Evolutionary conservation across 2,113 vertebrate species (phyloP).

Genomic region (Podarcis cretensis): DNA sequence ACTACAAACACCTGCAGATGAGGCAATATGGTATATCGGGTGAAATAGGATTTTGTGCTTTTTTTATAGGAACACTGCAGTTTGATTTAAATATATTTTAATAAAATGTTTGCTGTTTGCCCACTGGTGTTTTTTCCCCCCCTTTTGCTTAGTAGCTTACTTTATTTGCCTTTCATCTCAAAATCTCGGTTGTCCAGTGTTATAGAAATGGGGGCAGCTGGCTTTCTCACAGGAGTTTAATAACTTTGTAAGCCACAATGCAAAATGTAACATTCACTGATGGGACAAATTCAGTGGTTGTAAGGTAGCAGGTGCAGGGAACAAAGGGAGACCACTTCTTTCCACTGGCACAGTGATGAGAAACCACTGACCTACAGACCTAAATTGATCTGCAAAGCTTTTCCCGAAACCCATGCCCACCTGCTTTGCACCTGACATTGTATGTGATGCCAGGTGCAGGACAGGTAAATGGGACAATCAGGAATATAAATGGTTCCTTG

Average conservation of each 20-base stretch:
- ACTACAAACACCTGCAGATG: conserved; percentile 45
- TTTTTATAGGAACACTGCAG: neutral
- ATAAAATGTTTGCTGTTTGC: neutral
- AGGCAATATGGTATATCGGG: conserved; percentile 1
- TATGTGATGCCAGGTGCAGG: too few relatives aligned
- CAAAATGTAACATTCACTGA: neutral
- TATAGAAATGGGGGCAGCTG: neutral
- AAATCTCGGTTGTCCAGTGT: neutral
- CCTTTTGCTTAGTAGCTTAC: neutral
- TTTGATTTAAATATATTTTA: neutral
- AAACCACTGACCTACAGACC: too few relatives aligned
- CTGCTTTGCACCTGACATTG: too few relatives aligned
- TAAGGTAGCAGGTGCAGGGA: neutral
- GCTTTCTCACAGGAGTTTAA: neutral
- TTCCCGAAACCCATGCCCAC: too few relatives aligned
- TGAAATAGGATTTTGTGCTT: neutral
- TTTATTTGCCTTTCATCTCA: neutral
- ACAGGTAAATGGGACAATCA: too few relatives aligned
- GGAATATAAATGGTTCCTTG: too few relatives aligned
- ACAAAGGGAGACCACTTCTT: neutral
- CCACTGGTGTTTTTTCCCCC: accelerated
- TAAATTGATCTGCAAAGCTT: too few relatives aligned
- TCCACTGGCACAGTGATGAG: neutral
- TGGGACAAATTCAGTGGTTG: neutral
- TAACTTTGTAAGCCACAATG: neutral